phyloP scores from a whole-genome alignment of 2,797 vertebrate genomes.

The Malurus leucopterus region DNA sequence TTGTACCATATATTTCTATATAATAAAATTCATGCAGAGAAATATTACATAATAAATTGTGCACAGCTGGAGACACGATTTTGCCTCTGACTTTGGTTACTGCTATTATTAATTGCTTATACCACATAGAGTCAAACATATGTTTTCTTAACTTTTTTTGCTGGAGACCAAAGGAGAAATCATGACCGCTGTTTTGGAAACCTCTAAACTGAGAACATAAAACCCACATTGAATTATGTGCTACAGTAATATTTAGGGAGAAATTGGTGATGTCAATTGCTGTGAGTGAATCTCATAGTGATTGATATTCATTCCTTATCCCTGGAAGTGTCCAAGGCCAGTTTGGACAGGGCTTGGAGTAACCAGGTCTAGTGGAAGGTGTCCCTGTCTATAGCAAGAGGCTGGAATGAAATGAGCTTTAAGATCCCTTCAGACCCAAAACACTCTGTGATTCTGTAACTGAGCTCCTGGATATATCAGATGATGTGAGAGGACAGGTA shows the following conservation, averaged over 20 bases:
- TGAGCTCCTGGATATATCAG: not conserved
- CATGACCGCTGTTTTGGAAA: not conserved
- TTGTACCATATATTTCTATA: not conserved
- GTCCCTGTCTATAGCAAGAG: not conserved
- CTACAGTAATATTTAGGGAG: not conserved
- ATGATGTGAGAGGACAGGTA: rapidly evolving
- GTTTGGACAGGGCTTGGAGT: rapidly evolving
- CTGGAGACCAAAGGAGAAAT: not conserved
- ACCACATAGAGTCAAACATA: not conserved
- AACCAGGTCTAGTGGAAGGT: not conserved
- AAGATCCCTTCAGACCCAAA: not conserved
- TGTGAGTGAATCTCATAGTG: rapidly evolving
- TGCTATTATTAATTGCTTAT: not conserved
- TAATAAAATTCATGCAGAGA: not conserved
- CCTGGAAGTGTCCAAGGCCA: not conserved
- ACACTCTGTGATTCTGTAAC: not conserved
- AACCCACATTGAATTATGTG: rapidly evolving
- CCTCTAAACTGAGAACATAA: not conserved
- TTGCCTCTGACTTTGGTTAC: not conserved
- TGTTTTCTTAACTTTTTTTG: not conserved
- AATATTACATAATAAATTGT: not conserved
- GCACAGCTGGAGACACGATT: not conserved
- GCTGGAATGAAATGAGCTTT: not conserved
- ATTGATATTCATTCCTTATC: not conserved
- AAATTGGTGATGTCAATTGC: not conserved